Evolutionary conservation across 2,888 invertebrate species (phyloP).

Genomic region (Hesperia comma): DNA sequence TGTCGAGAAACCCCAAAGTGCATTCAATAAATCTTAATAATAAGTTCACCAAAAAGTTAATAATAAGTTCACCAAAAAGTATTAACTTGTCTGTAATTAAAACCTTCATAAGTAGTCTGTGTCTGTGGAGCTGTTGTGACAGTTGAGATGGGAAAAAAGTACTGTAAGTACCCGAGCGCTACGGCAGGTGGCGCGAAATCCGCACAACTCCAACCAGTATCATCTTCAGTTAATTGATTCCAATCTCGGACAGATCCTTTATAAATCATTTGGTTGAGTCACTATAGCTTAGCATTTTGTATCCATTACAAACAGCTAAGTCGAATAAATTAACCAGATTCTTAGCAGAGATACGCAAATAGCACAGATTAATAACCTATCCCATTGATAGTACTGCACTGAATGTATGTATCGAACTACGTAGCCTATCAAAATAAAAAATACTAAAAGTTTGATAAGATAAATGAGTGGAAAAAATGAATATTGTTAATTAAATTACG

Average conservation of each 20-base stretch:
- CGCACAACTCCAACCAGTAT: slow-evolving; percentile 61
- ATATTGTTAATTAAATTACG: too few relatives aligned
- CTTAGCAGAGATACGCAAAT: slow-evolving; percentile 14
- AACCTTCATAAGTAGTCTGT: neutral
- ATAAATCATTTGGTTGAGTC: slow-evolving; percentile 67
- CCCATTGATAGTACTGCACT: neutral
- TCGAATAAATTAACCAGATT: slow-evolving; percentile 21
- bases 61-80: too few relatives aligned
- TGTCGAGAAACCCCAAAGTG: too few relatives aligned
- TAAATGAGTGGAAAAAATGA: too few relatives aligned
- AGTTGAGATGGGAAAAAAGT: slow-evolving; percentile 32
- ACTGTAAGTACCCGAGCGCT: slow-evolving; percentile 29
- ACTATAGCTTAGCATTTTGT: slow-evolving; percentile 52
- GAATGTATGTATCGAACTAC: neutral
- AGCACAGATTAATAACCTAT: neutral
- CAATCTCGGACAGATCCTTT: slow-evolving; percentile 71
- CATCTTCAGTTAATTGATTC: slow-evolving; percentile 78
- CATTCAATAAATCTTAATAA: too few relatives aligned
- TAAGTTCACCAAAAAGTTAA: too few relatives aligned
- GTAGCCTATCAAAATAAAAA: neutral
- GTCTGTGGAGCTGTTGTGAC: slow-evolving; percentile 5
- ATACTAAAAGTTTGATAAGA: too few relatives aligned
- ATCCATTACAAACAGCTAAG: slow-evolving; percentile 31
- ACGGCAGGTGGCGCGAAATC: slow-evolving; percentile 76
- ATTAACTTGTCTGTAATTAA: neutral